phyloP scores from a whole-genome alignment of 2,113 vertebrate species.

The Bungarus multicinctus region DNA sequence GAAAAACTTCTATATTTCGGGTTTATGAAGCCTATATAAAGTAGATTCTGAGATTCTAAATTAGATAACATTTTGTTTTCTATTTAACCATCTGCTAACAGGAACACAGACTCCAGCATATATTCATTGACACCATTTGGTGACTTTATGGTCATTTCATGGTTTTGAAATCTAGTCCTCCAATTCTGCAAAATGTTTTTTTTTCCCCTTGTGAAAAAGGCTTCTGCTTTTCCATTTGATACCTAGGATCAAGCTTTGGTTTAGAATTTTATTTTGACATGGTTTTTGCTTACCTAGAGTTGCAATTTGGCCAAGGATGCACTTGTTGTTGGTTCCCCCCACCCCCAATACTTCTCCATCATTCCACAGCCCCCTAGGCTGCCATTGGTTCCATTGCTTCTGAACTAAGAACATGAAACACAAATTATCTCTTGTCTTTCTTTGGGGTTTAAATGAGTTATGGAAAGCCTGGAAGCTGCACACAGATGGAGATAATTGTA shows the following conservation, averaged over 20 bases:
- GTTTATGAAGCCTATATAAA: background rate
- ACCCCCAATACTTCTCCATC: fast-evolving
- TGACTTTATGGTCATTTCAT: background rate
- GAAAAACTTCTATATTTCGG: background rate
- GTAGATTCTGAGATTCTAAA: background rate
- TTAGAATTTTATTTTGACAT: background rate
- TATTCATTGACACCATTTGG: background rate
- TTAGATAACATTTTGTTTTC: background rate
- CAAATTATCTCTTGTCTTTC: background rate
- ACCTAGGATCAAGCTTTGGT: background rate
- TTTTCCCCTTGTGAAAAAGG: background rate
- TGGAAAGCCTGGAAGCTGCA: background rate
- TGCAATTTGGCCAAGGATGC: background rate
- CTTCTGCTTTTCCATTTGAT: background rate
- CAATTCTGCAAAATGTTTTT: background rate
- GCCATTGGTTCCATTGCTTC: background rate
- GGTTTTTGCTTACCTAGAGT: background rate
- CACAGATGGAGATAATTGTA: background rate
- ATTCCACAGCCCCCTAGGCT: background rate
- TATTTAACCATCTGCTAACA: background rate
- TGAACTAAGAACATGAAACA: background rate
- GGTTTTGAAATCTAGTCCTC: background rate
- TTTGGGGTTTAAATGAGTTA: background rate
- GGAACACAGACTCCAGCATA: background rate
- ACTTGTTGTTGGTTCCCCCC: background rate